Evolutionary conservation across 2,113 vertebrate genomes (phyloP).

Genomic region (Scomber colias): DNA sequence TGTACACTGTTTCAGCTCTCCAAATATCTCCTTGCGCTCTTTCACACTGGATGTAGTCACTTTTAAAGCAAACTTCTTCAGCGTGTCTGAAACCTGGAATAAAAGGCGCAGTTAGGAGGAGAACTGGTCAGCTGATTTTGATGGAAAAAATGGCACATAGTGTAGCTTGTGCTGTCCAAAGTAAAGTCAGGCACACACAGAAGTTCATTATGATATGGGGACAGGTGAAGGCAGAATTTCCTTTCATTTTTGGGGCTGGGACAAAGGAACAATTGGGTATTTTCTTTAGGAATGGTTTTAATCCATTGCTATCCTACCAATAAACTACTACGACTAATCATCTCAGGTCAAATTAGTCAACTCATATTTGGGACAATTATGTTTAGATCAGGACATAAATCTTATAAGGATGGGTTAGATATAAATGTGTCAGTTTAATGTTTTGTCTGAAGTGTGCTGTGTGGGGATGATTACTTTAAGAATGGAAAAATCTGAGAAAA

Average conservation of each 20-base stretch:
- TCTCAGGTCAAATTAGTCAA: no score
- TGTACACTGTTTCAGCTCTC: slow-evolving; percentile 90
- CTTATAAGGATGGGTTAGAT: no score
- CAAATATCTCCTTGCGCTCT: slow-evolving; percentile 92
- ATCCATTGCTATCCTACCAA: not conserved
- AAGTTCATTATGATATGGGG: not conserved
- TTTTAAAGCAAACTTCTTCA: slow-evolving; percentile 95
- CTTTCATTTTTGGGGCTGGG: not conserved
- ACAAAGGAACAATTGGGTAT: no score
- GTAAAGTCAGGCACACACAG: not conserved
- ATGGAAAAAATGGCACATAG: not conserved
- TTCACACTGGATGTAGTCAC: slow-evolving; percentile 96
- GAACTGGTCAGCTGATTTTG: not conserved
- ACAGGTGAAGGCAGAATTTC: not conserved
- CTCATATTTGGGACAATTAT: no score
- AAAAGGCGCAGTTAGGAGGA: slow-evolving; percentile 1
- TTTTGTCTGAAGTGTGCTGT: not conserved
- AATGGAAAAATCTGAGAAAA: not conserved
- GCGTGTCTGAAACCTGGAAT: slow-evolving; percentile 90
- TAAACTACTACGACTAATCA: no score
- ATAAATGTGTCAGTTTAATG: no score
- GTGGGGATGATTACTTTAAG: not conserved
- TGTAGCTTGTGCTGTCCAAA: not conserved
- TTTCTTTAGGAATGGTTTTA: not conserved
- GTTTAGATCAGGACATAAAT: no score